A percentile compares a stretch with the other conserved stretches of the same genome.
Evolutionary conservation across 2,888 invertebrate species (phyloP).

Genomic region (Catocala fraxini): DNA sequence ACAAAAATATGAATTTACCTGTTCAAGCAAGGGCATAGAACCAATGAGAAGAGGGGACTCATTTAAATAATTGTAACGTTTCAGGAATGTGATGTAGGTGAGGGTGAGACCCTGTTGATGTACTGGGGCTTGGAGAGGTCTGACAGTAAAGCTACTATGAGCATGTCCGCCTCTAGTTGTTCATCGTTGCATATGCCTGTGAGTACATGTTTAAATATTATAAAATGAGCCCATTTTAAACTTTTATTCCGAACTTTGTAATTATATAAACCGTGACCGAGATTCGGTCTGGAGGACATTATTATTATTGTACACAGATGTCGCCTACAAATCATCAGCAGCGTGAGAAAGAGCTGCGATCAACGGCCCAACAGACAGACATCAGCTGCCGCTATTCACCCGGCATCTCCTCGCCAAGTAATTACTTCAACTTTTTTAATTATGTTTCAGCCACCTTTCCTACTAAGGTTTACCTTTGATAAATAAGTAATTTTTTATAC

Average conservation of each 20-base stretch:
- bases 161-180: constrained; percentile 76
- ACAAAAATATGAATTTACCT: too few species aligned
- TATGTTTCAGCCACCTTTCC: background rate
- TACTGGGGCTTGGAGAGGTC: constrained; percentile 75
- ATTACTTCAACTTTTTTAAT: background rate
- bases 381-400: constrained; percentile 74
- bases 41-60: background rate
- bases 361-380: constrained; percentile 78
- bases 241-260: too few species aligned
- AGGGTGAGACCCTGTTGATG: constrained; percentile 75
- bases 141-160: constrained; percentile 74
- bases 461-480: too few species aligned
- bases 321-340: constrained; percentile 37
- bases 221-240: too few species aligned
- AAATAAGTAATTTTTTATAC: too few species aligned
- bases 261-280: too few species aligned
- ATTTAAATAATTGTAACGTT: constrained; percentile 9
- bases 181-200: constrained; percentile 69
- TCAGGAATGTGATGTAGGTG: constrained; percentile 76
- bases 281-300: too few species aligned
- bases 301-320: constrained; percentile 25
- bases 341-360: constrained; percentile 68
- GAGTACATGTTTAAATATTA: constrained; percentile 26
- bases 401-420: constrained; percentile 67
- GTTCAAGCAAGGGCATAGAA: too few species aligned